Percentiles rank a stretch among this genome's conserved stretches.
Conservation (phyloP, 2,888 invertebrate species). For the Miltochrista miniata region DNA sequence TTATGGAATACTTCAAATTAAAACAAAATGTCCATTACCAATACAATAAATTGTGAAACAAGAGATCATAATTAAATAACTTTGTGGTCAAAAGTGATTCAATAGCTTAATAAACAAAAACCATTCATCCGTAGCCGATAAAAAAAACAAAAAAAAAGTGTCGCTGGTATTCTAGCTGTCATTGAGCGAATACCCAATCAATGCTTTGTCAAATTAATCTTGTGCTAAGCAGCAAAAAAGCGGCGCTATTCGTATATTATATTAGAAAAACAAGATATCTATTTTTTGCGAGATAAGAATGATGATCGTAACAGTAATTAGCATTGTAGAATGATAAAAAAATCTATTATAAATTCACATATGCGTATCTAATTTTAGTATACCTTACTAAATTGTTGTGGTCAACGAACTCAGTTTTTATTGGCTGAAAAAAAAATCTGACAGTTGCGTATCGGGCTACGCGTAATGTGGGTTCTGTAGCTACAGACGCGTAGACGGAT, state of each 20-base stretch:
- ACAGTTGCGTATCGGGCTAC: too few species aligned
- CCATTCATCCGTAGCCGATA: too few species aligned
- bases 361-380: constrained; percentile 12
- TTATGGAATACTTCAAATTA: too few species aligned
- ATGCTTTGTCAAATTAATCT: not conserved
- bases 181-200: not conserved
- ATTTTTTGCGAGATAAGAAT: not conserved
- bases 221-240: not conserved
- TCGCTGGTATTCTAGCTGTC: not conserved
- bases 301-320: constrained; percentile 8
- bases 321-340: constrained; percentile 5
- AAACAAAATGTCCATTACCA: too few species aligned
- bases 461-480: too few species aligned
- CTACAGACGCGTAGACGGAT: too few species aligned
- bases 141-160: too few species aligned
- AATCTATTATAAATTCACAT: constrained; percentile 14
- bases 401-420: constrained; percentile 20
- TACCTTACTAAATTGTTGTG: constrained; percentile 14
- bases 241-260: not conserved
- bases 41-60: too few species aligned
- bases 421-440: not conserved
- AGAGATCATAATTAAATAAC: too few species aligned
- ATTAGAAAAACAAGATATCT: too few species aligned
- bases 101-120: too few species aligned
- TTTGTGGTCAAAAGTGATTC: too few species aligned